phyloP scores from a whole-genome alignment of 2,113 vertebrate genomes.

The Gymnocephalus cernua region DNA sequence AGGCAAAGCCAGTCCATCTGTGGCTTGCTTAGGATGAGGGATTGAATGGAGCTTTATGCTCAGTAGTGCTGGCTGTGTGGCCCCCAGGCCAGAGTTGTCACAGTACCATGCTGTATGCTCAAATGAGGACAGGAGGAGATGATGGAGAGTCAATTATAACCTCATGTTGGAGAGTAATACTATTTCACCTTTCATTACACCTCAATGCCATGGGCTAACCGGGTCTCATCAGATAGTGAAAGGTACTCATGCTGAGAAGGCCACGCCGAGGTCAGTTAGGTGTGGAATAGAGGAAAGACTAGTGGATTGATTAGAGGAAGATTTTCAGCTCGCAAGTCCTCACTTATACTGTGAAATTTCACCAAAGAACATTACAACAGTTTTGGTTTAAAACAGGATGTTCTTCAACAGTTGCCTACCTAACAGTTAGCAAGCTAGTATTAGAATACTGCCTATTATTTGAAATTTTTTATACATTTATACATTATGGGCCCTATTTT shows the following conservation, averaged over 20 bases:
- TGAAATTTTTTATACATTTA: too few species aligned
- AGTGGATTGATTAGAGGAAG: slow-evolving; percentile 20
- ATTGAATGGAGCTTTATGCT: slow-evolving; percentile 59
- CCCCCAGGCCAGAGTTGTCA: slow-evolving; percentile 63
- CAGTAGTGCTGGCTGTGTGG: slow-evolving; percentile 38
- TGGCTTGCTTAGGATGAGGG: slow-evolving; percentile 63
- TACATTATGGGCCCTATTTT: too few species aligned
- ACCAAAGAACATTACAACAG: neutral
- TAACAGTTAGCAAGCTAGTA: too few species aligned
- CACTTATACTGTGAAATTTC: neutral
- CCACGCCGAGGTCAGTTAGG: slow-evolving; percentile 37
- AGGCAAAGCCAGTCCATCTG: slow-evolving; percentile 71
- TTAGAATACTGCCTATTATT: neutral
- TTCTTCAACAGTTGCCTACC: neutral
- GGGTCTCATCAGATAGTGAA: slow-evolving; percentile 72
- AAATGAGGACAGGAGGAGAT: slow-evolving; percentile 75
- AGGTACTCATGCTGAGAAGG: slow-evolving; percentile 56
- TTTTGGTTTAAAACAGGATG: neutral
- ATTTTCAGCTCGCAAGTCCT: slow-evolving; percentile 11
- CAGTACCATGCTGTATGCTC: slow-evolving; percentile 67
- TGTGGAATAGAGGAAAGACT: slow-evolving; percentile 29
- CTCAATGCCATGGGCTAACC: slow-evolving; percentile 71
- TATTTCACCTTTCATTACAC: slow-evolving; percentile 81
- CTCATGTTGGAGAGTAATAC: slow-evolving; percentile 69
- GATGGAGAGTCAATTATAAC: slow-evolving; percentile 81